Percentiles rank a stretch among this genome's conserved stretches.
Conservation (phyloP, 1,140 invertebrate genomes). For the Zaprionus inermis region DNA sequence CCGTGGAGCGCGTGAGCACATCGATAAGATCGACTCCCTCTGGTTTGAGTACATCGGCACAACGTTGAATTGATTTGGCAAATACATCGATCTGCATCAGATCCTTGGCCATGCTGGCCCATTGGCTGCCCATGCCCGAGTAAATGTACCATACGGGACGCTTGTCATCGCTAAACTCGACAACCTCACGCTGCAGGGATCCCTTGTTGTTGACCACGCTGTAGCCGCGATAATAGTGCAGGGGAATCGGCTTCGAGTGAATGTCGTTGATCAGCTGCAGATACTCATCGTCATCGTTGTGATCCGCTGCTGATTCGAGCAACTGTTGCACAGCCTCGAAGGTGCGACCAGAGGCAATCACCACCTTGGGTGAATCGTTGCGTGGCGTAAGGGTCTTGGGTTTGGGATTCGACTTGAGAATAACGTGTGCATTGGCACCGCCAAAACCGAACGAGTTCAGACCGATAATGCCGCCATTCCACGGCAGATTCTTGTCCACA, state of each 20-base stretch:
- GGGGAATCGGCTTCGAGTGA: constrained; percentile 88
- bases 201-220: constrained; percentile 87
- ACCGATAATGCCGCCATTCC: constrained; percentile 93
- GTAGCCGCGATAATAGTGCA: constrained; percentile 92
- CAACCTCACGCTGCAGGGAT: constrained; percentile 78
- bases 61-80: constrained; percentile 90
- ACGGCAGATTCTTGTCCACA: constrained; percentile 91
- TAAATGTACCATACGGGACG: constrained; percentile 97
- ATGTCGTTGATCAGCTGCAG: constrained; percentile 91
- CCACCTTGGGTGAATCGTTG: constrained; percentile 88
- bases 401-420: constrained; percentile 92
- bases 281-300: constrained; percentile 90
- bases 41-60: constrained; percentile 90
- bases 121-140: constrained; percentile 98
- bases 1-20: constrained; percentile 90
- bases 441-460: constrained; percentile 99
- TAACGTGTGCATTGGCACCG: constrained; percentile 96
- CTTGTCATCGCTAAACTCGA: constrained; percentile 85
- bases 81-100: constrained; percentile 93
- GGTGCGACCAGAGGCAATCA: constrained; percentile 93
- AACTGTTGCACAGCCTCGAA: constrained; percentile 90
- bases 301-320: constrained; percentile 87
- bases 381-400: constrained; percentile 86
- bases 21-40: constrained; percentile 93
- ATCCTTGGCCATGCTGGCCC: constrained; percentile 95